phyloP scores from a whole-genome alignment of 2,888 invertebrate genomes.

The Cantharis flavilabris region DNA sequence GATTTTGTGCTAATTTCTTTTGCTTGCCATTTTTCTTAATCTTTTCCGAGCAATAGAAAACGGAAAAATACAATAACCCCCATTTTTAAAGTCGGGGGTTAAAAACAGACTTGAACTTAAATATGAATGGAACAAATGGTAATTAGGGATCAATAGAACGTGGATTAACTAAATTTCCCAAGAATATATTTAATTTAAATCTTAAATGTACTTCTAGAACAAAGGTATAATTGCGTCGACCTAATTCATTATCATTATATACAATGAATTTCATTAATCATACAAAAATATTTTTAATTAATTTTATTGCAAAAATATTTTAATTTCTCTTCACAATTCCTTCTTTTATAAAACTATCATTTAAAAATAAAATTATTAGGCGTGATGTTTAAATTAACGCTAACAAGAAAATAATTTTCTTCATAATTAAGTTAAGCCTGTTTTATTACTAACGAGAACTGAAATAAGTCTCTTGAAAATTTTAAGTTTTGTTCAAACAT shows the following conservation, averaged over 20 bases:
- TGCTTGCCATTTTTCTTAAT: background rate
- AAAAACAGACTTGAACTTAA: background rate
- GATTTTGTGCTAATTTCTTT: conserved; percentile 5
- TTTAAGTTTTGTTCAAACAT: background rate
- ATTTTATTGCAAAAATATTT: background rate
- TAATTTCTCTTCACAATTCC: background rate
- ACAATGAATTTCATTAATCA: background rate
- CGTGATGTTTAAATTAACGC: background rate
- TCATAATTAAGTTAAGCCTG: background rate
- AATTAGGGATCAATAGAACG: conserved; percentile 38
- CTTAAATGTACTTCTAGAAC: conserved; percentile 32
- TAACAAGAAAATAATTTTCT: background rate
- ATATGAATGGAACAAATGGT: conserved; percentile 38
- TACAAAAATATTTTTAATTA: background rate
- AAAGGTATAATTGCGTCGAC: conserved; percentile 34
- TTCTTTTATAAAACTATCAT: background rate
- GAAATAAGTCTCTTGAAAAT: background rate
- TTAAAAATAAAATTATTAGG: background rate
- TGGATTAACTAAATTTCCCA: conserved; percentile 33
- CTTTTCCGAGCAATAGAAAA: background rate
- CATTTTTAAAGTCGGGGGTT: background rate
- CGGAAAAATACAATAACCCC: conserved; percentile 1
- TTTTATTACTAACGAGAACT: background rate
- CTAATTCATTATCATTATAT: conserved; percentile 24
- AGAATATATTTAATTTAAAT: conserved; percentile 36